Evolutionary conservation across 2,888 invertebrate species (phyloP).

Genomic region (Poecilobothrus nobilitatus): DNA sequence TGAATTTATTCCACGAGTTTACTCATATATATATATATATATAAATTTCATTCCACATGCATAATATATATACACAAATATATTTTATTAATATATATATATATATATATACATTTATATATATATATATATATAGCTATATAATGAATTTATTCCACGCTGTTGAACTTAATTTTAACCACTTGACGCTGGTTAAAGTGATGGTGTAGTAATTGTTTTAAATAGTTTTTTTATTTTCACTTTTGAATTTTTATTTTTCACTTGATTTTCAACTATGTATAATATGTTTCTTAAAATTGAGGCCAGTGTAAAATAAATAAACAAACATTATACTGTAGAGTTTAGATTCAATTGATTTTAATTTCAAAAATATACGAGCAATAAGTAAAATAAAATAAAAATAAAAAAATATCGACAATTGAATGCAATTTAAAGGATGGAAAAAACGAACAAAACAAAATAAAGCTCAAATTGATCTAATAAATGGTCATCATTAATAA

Average conservation of each 20-base stretch:
- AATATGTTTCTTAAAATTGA: not conserved
- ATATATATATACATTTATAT: too few species aligned
- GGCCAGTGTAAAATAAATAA: not conserved
- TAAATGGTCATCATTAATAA: too few species aligned
- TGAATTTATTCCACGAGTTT: too few species aligned
- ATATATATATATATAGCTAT: too few species aligned
- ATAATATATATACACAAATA: too few species aligned
- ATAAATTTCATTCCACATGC: too few species aligned
- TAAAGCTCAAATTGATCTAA: too few species aligned
- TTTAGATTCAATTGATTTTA: slow-evolving; percentile 2
- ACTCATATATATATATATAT: too few species aligned
- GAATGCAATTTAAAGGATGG: too few species aligned
- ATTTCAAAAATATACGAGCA: not conserved
- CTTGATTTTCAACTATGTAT: not conserved
- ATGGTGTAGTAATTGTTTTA: slow-evolving; percentile 4
- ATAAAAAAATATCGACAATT: not conserved
- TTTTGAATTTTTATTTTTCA: not conserved
- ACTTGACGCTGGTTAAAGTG: slow-evolving; percentile 3
- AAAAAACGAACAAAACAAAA: too few species aligned
- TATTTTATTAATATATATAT: too few species aligned
- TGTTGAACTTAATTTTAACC: slow-evolving; percentile 4
- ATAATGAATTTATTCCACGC: not conserved
- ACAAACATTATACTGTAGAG: not conserved
- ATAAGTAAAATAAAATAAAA: not conserved
- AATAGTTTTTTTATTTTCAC: not conserved